phyloP scores from a whole-genome alignment of 2,113 vertebrate species.

The Hippocampus barbouri region DNA sequence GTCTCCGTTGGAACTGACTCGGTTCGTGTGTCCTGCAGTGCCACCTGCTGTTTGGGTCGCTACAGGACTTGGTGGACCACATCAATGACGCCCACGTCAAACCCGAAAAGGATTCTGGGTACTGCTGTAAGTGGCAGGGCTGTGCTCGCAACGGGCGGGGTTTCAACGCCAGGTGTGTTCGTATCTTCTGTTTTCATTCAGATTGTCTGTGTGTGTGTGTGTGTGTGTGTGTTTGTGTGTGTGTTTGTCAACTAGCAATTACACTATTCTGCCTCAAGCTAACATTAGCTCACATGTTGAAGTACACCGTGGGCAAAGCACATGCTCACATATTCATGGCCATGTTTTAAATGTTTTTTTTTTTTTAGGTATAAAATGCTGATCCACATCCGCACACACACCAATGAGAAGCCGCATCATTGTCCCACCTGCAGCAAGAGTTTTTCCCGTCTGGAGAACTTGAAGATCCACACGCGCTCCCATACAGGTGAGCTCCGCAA shows the following conservation, averaged over 20 bases:
- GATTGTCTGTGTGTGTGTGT: no score
- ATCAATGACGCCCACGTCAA: slow-evolving; percentile 95
- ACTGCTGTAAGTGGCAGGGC: slow-evolving; percentile 96
- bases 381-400: slow-evolving; percentile 96
- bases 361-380: slow-evolving; percentile 92
- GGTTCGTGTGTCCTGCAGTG: slow-evolving; percentile 71
- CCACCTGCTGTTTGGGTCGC: slow-evolving; percentile 87
- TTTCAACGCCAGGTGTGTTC: slow-evolving; percentile 88
- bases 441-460: slow-evolving; percentile 96
- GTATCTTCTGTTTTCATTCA: no score
- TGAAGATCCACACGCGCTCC: slow-evolving; percentile 95
- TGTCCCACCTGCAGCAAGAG: slow-evolving; percentile 96
- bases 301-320: no score
- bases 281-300: no score
- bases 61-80: slow-evolving; percentile 94
- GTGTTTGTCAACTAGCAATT: no score
- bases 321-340: no score
- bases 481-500: slow-evolving; percentile 82
- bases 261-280: no score
- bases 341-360: no score
- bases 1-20: no score
- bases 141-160: slow-evolving; percentile 90
- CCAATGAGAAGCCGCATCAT: slow-evolving; percentile 94
- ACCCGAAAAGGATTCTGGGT: slow-evolving; percentile 90
- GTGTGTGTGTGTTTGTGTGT: no score